Conservation (phyloP, 1,140 invertebrate genomes). For the Teleogryllus occipitalis region DNA sequence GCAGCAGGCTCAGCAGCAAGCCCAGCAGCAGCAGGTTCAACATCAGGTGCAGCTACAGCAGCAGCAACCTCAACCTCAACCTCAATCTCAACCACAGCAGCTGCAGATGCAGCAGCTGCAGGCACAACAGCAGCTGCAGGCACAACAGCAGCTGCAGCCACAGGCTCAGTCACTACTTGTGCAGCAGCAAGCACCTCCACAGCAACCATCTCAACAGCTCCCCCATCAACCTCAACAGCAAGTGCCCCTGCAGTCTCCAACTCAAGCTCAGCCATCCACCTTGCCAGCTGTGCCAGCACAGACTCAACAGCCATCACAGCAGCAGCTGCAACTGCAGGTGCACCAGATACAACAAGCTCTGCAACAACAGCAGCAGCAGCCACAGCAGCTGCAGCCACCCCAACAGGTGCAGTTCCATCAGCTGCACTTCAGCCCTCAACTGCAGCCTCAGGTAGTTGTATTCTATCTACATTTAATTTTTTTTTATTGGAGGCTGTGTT, state of each 20-base stretch:
- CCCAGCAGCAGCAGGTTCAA: not conserved
- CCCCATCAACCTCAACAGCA: constrained; percentile 10
- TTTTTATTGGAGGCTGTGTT: not conserved
- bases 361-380: constrained; percentile 31
- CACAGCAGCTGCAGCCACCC: constrained; percentile 26
- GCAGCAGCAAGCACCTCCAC: constrained; percentile 16
- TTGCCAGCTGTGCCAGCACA: constrained; percentile 26
- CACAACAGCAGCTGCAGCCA: constrained; percentile 4
- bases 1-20: not conserved
- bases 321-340: constrained; percentile 36
- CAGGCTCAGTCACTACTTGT: constrained; percentile 11
- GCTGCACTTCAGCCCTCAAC: constrained; percentile 8
- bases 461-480: not conserved
- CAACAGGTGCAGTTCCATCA: constrained; percentile 18
- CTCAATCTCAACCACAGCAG: constrained; percentile 17
- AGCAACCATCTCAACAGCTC: constrained; percentile 25
- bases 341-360: constrained; percentile 30
- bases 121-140: not conserved
- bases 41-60: constrained; percentile 34
- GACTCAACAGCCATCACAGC: constrained; percentile 37
- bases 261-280: constrained; percentile 28
- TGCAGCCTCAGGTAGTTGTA: constrained; percentile 12
- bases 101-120: constrained; percentile 20
- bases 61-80: constrained; percentile 38
- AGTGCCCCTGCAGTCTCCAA: not conserved